Base-by-base conservation (phyloP, 2,113 vertebrate genomes). In the Cebus imitator region DNA sequence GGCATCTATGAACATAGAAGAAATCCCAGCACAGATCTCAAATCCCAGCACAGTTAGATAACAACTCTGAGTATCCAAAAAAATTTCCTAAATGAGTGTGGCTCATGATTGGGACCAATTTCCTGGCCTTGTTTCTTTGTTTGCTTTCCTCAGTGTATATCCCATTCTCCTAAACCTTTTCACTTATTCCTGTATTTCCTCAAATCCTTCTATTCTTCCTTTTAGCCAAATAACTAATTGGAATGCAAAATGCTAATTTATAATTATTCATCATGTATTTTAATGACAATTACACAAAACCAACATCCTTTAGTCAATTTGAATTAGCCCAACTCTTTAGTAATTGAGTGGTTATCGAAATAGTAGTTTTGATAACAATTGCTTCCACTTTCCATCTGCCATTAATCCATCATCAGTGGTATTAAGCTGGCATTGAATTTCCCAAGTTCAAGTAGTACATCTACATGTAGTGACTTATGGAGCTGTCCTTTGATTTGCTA, bases 401-500 rank as follows among this genome's bases (percentile, higher is more conserved):
- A 93, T 90, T 82, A 94, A 86, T 86, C 66, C 32, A 86, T 90
- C 73, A 58, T 35, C 72, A 88, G 35, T 17, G 50, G 23, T 37
- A 83, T 43, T 91, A 90, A 92, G 6, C 18, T 85, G n/a, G 79
- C 40, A 61, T 8, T 95, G 30, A 25, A 70, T 96, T 93, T 94
- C 92, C 92, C 68, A 96, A 45, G 16, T 82, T 90, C 66, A 66
- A 88, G 72, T 66, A 80, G 12, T 12, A 43, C 17, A 45, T 94
- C 83, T 96, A 83, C 85, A 3, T 30, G 27, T 2, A 92, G 5
- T 85, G 87, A 43, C 75, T 95, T 40, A 48, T 5, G 23, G 10
- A 17, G 20, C 11, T 95, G 58, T 40, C 8, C 23, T 96, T 97
- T 68, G 96, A 57, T 94, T 97, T 97, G 82, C 82, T 95, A 40